Evolutionary conservation across 2,797 vertebrate genomes (phyloP).

Genomic region (Notoglanidium macrostoma): DNA sequence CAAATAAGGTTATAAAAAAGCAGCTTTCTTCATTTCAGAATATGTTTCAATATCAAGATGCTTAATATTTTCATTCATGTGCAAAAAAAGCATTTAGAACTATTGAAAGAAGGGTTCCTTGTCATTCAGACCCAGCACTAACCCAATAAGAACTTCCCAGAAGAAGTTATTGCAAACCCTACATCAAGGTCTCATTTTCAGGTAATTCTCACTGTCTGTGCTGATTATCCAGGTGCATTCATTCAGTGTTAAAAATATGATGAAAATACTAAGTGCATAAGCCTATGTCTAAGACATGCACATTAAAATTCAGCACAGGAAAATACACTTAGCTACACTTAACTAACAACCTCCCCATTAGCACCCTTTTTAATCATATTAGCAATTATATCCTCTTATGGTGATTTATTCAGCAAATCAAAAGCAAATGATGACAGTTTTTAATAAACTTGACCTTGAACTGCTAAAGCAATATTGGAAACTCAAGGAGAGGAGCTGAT

Average conservation of each 20-base stretch:
- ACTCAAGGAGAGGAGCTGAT: slow-evolving; percentile 39
- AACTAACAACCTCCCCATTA: slow-evolving; percentile 27
- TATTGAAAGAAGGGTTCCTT: background rate
- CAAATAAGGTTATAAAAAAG: background rate
- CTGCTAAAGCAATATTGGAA: slow-evolving; percentile 23
- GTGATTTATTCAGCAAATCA: slow-evolving; percentile 27
- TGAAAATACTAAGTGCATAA: background rate
- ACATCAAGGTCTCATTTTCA: background rate
- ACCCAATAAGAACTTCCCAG: background rate
- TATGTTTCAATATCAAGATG: background rate
- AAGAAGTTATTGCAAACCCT: background rate
- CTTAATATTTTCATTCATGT: background rate
- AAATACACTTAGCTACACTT: slow-evolving; percentile 12
- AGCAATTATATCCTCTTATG: slow-evolving; percentile 10
- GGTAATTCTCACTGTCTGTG: background rate
- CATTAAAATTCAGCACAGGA: slow-evolving; percentile 9
- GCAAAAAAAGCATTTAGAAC: background rate
- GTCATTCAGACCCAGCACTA: background rate
- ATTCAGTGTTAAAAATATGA: background rate
- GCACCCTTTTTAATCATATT: background rate
- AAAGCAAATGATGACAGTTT: slow-evolving; percentile 14
- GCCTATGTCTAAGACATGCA: background rate
- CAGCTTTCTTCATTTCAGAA: no score
- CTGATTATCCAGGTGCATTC: background rate
- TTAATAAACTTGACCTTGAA: slow-evolving; percentile 36